phyloP scores from a whole-genome alignment of 2,888 invertebrate genomes.

The Eristalinus aeneus region DNA sequence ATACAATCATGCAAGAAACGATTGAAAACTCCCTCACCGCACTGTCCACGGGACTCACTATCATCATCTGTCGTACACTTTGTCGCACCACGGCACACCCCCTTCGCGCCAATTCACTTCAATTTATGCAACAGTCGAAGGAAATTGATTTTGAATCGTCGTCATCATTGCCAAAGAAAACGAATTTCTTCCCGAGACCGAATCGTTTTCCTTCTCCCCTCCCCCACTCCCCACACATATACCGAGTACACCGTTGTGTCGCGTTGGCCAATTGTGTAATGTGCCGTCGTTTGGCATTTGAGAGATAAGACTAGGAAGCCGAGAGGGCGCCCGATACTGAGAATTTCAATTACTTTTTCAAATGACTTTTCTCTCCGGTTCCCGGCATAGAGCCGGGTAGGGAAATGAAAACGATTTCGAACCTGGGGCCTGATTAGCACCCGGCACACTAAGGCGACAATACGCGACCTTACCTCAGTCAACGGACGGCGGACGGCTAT shows the following conservation, averaged over 20 bases:
- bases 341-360: constrained; percentile 51
- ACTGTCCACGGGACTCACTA: not conserved
- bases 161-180: constrained; percentile 22
- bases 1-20: not conserved
- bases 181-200: constrained; percentile 19
- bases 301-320: constrained; percentile 21
- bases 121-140: constrained; percentile 27
- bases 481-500: not conserved
- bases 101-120: not conserved
- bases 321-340: constrained; percentile 17
- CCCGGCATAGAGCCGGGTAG: not conserved
- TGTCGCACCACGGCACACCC: not conserved
- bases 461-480: not conserved
- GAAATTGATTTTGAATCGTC: constrained; percentile 49
- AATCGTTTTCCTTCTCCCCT: not conserved
- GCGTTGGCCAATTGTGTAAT: not conserved
- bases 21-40: not conserved
- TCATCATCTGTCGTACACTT: not conserved
- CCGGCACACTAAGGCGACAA: not conserved
- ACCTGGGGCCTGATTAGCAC: constrained; percentile 6
- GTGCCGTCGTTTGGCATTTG: constrained; percentile 44
- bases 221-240: not conserved
- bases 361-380: constrained; percentile 10
- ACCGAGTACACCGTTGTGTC: not conserved
- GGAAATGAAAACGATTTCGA: constrained; percentile 24